Percentiles rank a stretch among this genome's conserved stretches.
Conservation (phyloP, 2,113 vertebrate genomes). For the Rutilus rutilus region DNA sequence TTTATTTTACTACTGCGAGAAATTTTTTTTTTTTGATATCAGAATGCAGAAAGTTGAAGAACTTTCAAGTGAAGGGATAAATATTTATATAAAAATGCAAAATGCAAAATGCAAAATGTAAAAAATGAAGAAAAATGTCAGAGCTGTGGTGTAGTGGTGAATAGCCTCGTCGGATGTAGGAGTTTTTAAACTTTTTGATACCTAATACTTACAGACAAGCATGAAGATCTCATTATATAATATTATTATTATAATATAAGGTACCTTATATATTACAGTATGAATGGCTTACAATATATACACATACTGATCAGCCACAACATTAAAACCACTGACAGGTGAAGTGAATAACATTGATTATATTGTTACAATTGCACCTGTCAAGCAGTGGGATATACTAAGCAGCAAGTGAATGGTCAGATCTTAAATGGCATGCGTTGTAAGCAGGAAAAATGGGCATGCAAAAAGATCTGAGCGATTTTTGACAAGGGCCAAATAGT, state of each 20-base stretch:
- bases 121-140: conserved; percentile 8
- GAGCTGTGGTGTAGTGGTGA: not conserved
- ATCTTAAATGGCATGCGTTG: no score
- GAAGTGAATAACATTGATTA: no score
- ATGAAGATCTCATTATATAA: not conserved
- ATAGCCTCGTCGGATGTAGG: not conserved
- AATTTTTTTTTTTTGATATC: not conserved
- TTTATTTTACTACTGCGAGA: conserved; percentile 5
- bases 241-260: no score
- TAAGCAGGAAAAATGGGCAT: no score
- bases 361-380: no score
- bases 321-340: no score
- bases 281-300: not conserved
- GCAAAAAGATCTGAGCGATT: no score
- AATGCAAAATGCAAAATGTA: not conserved
- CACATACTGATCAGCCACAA: no score
- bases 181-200: not conserved
- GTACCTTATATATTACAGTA: not conserved
- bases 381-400: no score
- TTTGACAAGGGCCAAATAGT: no score
- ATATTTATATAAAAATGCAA: not conserved
- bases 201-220: not conserved
- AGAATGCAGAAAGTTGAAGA: not conserved
- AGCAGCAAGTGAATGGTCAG: no score
- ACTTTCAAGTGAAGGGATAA: not conserved